Base-by-base conservation (phyloP, 2,797 vertebrate species). In the Octomys mimax region DNA sequence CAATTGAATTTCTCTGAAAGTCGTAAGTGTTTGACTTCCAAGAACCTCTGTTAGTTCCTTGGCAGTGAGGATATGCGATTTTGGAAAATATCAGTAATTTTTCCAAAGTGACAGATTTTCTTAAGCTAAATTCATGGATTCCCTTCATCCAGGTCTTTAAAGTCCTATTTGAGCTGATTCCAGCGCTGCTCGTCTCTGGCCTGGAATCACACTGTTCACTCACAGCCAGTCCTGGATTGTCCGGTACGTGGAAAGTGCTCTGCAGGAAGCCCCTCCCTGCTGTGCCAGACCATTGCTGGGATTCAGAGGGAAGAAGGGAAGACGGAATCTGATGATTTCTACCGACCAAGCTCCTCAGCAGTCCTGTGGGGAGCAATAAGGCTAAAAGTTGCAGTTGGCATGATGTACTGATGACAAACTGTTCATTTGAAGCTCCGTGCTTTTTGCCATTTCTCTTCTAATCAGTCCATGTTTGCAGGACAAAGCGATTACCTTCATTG, bases 1-100 rank as follows among this genome's bases (percentile, higher is more conserved):
- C 77, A 87, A 86, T 21, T 70, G 91, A 86, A 33, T 94, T 87
- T 94, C 91, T 96, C 66, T 91, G 78, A 95, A 96, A 94, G 95
- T 24, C 31, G 85, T 85, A 90, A 95, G 90, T 82, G 66, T 87
- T 92, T 97, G 16, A 71, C 75, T 49, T 96, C 39, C 64, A 86
- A 95, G 68, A 62, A 92, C 39, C 77, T 89, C 95, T 59, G 2
- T 91, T 97, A 96, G 91, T 82, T 87, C 87, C 66, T 95, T 92
- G 42, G 22, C 77, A 73, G 24, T 91, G 54, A 89, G 39, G 54
- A 87, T 73, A n/a, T 14, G 9, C 77, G 66, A 95, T 95, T 87
- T 42, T 33, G 78, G 31, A 68, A 98, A 96, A 79, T 82, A 96
- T 52, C n/a, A 49, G 59, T 49, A 70, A 79, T 75, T 93, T 82